Base-by-base conservation (phyloP, 2,113 vertebrate species). In the Lampris megalopsis region DNA sequence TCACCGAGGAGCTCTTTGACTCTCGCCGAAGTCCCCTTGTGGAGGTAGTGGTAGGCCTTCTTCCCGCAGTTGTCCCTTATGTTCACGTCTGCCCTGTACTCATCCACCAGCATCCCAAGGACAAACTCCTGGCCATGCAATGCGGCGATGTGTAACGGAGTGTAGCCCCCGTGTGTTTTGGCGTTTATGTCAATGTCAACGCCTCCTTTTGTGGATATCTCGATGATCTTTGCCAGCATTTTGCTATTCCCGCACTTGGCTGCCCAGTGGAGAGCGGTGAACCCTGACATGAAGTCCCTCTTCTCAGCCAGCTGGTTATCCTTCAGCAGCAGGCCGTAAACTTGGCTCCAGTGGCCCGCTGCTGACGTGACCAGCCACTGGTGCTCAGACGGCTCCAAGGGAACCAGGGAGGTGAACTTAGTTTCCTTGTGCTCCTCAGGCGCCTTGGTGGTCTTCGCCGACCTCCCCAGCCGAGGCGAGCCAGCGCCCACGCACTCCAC, bases 181-280 rank as follows among this genome's bases (percentile, higher is more conserved):
- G 88, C 87, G 1, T 99, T 95, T 52, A 99, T 73, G 6, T 99
- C 92, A 2, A 97, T 1, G 0, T 53, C 91, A 0, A 82, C 36
- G 0, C 95, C 95, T 0, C 72, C 83, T 1, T 90, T 61, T 72
- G 79, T 89, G 0, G 96, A 93, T 0, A 90, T 63, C 0, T 95
- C 89, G 6, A 98, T 91, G 36, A 99, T 92, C 40, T 88, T 95
- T 0, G 82, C 75, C 41, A 96, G 89, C 94, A 97, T 98, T 0
- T 95, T 91, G 0, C 83, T 85, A 90, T 96, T 95, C 0, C 97
- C 97, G 0, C 83, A 93, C 80, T 99, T 99, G 68, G 95, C 96
- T 0, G 96, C 97, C 98, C 98, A 99, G 82, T 99, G 98, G 59
- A 99, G 86, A 6, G 95, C 97, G 0, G 97, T 99, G 93, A 97